phyloP scores from a whole-genome alignment of 2,797 vertebrate genomes.

The Lagorchestes hirsutus region DNA sequence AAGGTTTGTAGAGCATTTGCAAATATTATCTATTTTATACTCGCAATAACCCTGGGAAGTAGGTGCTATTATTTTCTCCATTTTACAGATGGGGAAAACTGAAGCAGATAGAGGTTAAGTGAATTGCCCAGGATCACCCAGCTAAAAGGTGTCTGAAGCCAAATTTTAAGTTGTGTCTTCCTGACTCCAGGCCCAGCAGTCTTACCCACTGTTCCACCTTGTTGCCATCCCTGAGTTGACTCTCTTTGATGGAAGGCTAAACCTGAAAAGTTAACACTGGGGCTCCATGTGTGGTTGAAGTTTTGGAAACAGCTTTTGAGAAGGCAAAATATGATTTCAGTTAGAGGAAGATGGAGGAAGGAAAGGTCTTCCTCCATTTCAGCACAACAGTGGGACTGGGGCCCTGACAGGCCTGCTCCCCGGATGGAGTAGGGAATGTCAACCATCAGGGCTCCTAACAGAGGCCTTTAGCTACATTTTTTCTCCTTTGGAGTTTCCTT shows the following conservation, averaged over 20 bases:
- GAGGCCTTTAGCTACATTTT: neutral
- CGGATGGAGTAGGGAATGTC: neutral
- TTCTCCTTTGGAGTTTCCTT: neutral
- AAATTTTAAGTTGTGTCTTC: neutral
- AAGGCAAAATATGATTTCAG: neutral
- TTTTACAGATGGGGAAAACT: neutral
- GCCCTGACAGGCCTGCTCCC: neutral
- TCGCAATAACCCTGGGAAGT: neutral
- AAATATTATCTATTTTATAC: neutral
- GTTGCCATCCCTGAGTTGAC: neutral
- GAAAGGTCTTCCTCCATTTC: neutral
- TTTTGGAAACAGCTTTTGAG: neutral
- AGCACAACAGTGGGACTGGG: neutral
- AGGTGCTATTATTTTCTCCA: neutral
- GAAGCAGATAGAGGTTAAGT: neutral
- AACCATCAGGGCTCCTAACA: neutral
- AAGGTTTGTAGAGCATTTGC: neutral
- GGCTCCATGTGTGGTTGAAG: neutral
- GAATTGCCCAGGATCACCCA: neutral
- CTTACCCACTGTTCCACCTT: neutral
- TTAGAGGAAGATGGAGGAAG: neutral
- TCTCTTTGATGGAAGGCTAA: neutral
- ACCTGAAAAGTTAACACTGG: neutral
- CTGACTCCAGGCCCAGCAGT: neutral
- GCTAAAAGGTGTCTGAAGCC: neutral